Base-by-base conservation (phyloP, 2,888 invertebrate genomes). In the Apotomis capreana region DNA sequence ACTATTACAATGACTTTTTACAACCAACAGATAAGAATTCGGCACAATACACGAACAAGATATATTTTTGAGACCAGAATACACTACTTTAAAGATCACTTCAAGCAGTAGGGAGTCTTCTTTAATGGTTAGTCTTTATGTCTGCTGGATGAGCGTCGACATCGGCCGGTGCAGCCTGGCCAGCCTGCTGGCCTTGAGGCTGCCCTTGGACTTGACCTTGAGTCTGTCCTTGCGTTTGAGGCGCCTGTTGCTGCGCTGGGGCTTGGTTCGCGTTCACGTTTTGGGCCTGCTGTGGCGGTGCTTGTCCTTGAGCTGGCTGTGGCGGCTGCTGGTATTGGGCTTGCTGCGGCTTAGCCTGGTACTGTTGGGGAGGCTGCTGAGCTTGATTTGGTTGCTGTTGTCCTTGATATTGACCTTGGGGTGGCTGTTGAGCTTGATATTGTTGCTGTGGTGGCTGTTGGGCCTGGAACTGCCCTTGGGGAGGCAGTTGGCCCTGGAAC, bases 391-490 rank as follows among this genome's bases (percentile, higher is more conserved):
- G 69, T 59, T 58, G 57, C 51, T 55, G 64, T 36, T 72, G 70
- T 9, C 37, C 40, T 63, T 74, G 74, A 10, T 46, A 26, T 26
- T 74, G 74, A 3, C 55, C 73, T 63, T 58, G 62, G 3, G 73
- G 65, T 51, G 67, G 72, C 62, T 75, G 72, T 62, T 75, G 75
- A 12, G 70, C 69, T 74, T 77, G 78, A 15, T 64, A 75, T 12
- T 64, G 37, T n/a, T 9, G 9, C 9, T 49, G 49, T 9, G 49
- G 9, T n/a, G 58, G 58, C 36, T 76, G 74, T 73, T 61, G 76
- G 26, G 70, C 76, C 13, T 72, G 80, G 51, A 70, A 69, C 75
- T 83, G 82, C 4, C 74, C 79, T 60, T 82, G 82, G 37, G 78
- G 78, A 37, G 78, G 78, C 8, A 75, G 76, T 59, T 72, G 68